Evolutionary conservation across 2,113 vertebrate species (phyloP), one percentile per base, ranked within the genome.

Genomic region (Ursus arctos): DNA sequence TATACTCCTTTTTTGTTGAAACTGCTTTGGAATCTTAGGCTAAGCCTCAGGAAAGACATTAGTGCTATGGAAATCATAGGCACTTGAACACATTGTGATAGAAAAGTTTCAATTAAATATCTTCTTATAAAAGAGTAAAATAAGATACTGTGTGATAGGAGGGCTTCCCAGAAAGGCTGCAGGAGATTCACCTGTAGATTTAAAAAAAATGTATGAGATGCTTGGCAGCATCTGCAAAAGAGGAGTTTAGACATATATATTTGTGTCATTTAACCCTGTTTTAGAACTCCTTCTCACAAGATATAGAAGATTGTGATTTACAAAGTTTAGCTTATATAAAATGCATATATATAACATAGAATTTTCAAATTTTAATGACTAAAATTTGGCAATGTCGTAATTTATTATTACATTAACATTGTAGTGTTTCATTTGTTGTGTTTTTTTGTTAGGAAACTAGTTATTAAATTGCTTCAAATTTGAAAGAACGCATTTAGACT

Each of bases 351-450:
- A 28, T 71, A 51, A 72, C 6, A 87, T 2, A 59, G 6, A 51
- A 19, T 87, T 88, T 89, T 89, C 63, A 80, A 36, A 69, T 79
- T 96, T 86, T 97, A 90, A 80, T 69, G n/a, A 86, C 31, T 61
- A 61, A 96, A 84, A 83, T 82, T 95, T 49, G 33, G 12, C 47
- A 94, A 2, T 76, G 31, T 94, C 43, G 21, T 63, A 82, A 53
- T 63, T 88, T 92, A 33, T 40, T n/a, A 47, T 63, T 31, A 19
- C 4, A 26, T 57, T 88, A 63, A 53, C 67, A 51, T 81, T 33
- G 21, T 79, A 80, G 18, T 57, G 1, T 92, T 95, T 92, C 1
- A 14, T 24, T 82, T 53, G 65, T 51, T 61, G 31, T 72, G 40
- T 63, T 81, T 88, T 57, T 16, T 21, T 19, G 57, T 80, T 55